Evolutionary conservation across 2,797 vertebrate species (phyloP), one percentile per base, ranked within the genome.

Genomic region (Simalia tracyae): DNA sequence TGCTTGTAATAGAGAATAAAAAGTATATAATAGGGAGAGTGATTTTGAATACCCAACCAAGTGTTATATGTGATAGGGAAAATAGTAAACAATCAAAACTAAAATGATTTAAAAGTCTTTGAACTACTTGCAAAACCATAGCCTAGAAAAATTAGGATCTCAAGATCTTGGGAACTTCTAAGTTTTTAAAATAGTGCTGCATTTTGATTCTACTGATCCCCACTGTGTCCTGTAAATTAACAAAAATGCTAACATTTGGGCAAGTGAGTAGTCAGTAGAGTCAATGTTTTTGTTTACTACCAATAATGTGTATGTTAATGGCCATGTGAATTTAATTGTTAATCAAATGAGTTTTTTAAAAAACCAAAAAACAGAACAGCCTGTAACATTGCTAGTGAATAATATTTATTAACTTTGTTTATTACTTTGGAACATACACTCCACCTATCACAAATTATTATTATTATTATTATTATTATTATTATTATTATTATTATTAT

Each of bases 161-260:
- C 22, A 84, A 54, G 91, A 94, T 96, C 95, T 76, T 95, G 93
- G 96, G 94, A 96, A 95, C 95, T 96, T 90, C 92, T 94, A 95
- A 95, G 91, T 92, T 95, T 94, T 63, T 63, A 26, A 81, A 76
- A 76, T 22, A 36, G 7, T 9, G 60, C 54, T 31, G 26, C 17
- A 63, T 60, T 84, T 36, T 36, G 46, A 22, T 76, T 87, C 68
- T 60, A 22, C 15, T n/a, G 17, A n/a, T 31, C 5, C 14, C 9
- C 60, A 42, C 6, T 63, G 63, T 56, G 54, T 66, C 42, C 22
- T 85, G 60, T 68, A 72, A 81, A 22, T 63, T 59, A 72, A 31
- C 54, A 42, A 14, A 17, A 64, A 26, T 31, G 7, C 57, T 36
- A 87, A 42, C 28, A 28, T 89, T n/a, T 24, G 11, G 59, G 63